Evolutionary conservation across 23 tunicate species (phyloP), one percentile per base, ranked within the genome.

Genomic region (Ascidia mentula): DNA sequence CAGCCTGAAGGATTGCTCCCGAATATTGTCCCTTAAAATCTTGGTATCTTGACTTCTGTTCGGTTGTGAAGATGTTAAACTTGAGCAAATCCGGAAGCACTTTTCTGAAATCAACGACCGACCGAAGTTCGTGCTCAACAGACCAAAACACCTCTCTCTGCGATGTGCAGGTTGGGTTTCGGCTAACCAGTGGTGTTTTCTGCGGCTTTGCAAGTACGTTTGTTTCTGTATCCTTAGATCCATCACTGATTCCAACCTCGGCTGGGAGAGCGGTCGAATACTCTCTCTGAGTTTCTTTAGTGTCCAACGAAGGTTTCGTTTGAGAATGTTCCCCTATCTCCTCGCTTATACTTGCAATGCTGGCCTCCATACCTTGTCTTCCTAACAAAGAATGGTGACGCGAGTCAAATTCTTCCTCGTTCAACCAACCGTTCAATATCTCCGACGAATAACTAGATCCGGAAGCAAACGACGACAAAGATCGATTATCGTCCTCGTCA

Each of bases 91-190:
- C 74, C 4, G 74, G 74, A 22, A 70, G 38, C 37, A 70, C 38
- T 9, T 34, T 33, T 33, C 13, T 34, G 32, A 70, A 70, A 30
- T 70, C 74, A 5, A 70, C 74, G 18, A 36, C 32, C 1, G 74
- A 70, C 18, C 38, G 18, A 30, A 70, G 74, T 34, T 70, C 74
- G 7, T 9, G 74, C 74, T 70, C 38, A 4, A 28, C 30, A 4
- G 74, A 70, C 74, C 74, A 70, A 34, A 70, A 70, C 32, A 34
- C 74, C 32, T 70, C 38, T 33, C 74, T 33, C 74, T 70, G 74
- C 32, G 74, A 18, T 18, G 4, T 70, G 8, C 35, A 28, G 6
- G 30, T 30, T 34, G 38, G 17, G 6, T 30, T 36, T 2, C 4
- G 18, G 74, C 3, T 70, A 3, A 70, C 65, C 24, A 28, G 13